These are phyloP conservation scores for Catostylus mosaicus DNA, from an alignment of 30 jellyfish, hydroid and myxozoan genomes.

Conservation along the genomic window DNA sequence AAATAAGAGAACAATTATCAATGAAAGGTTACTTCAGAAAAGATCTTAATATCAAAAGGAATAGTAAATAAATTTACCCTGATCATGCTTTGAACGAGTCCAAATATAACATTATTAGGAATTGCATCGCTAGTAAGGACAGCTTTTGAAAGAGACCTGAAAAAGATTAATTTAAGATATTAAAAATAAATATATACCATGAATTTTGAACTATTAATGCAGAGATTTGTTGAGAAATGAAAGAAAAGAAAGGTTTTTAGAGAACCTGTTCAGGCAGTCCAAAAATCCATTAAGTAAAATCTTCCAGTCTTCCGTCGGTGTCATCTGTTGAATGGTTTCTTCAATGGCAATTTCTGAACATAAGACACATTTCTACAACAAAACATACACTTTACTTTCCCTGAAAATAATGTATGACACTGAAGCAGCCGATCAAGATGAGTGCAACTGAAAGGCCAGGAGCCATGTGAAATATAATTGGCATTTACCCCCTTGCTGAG, in stretches of 20 bases:
- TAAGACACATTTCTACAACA: slow-evolving; percentile 76
- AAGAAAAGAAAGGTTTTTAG: not conserved
- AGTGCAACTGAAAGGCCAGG: no score
- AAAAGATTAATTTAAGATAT: not conserved
- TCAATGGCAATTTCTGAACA: slow-evolving; percentile 76
- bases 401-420: not conserved
- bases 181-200: not conserved
- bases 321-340: slow-evolving; percentile 63
- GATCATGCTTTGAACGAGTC: slow-evolving; percentile 66
- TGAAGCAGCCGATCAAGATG: no score
- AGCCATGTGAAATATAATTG: no score
- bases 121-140: slow-evolving; percentile 3
- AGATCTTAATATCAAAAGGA: no score
- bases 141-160: slow-evolving; percentile 36
- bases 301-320: slow-evolving; percentile 89
- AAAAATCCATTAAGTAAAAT: slow-evolving; percentile 56
- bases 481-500: no score
- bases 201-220: not conserved
- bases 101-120: slow-evolving; percentile 32
- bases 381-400: not conserved
- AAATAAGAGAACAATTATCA: not conserved
- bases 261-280: slow-evolving; percentile 71
- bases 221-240: not conserved
- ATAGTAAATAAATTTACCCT: slow-evolving; percentile 25
- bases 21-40: not conserved